phyloP scores from a whole-genome alignment of 2,113 vertebrate genomes.

The Neogale vison region DNA sequence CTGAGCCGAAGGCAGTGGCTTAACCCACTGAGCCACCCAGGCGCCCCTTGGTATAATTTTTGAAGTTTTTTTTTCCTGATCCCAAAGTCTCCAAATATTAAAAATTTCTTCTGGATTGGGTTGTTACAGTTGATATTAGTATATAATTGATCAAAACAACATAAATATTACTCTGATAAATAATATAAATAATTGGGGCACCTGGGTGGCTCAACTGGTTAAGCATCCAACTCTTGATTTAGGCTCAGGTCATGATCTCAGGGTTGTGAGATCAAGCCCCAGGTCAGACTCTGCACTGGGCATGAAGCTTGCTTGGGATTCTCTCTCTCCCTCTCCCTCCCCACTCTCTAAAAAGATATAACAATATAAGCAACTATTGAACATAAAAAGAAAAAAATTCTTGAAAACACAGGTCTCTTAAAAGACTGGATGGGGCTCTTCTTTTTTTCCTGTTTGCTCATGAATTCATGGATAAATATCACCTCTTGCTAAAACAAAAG shows the following conservation, averaged over 20 bases:
- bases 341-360: neutral
- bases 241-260: neutral
- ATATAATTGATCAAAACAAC: neutral
- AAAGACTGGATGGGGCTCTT: neutral
- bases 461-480: neutral
- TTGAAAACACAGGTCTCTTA: neutral
- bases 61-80: neutral
- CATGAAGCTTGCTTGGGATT: neutral
- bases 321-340: neutral
- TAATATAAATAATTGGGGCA: neutral
- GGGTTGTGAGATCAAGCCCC: neutral
- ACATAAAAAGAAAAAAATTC: neutral
- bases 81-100: neutral
- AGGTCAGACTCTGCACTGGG: neutral
- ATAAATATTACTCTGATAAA: neutral
- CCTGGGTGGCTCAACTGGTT: neutral
- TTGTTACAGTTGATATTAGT: neutral
- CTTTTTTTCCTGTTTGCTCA: neutral
- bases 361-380: neutral
- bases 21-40: too few relatives aligned
- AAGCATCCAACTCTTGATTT: neutral
- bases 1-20: too few relatives aligned
- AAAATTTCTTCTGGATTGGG: neutral
- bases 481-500: neutral
- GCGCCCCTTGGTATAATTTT: neutral